phyloP scores from a whole-genome alignment of 2,888 invertebrate species.

The Agrotis puta region DNA sequence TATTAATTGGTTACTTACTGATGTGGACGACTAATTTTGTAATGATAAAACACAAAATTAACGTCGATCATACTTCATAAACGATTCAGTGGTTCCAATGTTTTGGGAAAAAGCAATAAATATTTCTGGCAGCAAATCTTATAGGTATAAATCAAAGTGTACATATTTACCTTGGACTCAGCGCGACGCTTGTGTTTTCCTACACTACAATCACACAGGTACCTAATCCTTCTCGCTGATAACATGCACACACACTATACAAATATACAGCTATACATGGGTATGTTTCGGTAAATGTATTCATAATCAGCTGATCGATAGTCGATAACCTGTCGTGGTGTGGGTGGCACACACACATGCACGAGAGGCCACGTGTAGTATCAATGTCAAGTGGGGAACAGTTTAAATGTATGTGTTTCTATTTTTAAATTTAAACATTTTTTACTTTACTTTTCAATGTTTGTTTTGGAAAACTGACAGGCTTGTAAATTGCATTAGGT shows the following conservation, averaged over 20 bases:
- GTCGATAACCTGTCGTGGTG: slow-evolving; percentile 35
- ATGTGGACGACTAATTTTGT: too few relatives aligned
- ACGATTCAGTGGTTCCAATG: not conserved
- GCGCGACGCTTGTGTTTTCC: slow-evolving; percentile 23
- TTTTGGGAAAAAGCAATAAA: slow-evolving; percentile 1
- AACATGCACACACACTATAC: slow-evolving; percentile 21
- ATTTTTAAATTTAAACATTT: not conserved
- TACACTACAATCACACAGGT: slow-evolving; percentile 42
- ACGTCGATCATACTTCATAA: too few relatives aligned
- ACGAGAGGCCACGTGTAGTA: slow-evolving; percentile 3
- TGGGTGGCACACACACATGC: slow-evolving; percentile 13
- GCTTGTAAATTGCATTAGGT: too few relatives aligned
- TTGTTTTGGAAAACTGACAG: too few relatives aligned
- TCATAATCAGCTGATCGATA: slow-evolving; percentile 59
- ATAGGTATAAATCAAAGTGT: slow-evolving; percentile 14
- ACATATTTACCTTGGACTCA: slow-evolving; percentile 43
- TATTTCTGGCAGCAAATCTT: not conserved
- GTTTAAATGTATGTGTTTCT: slow-evolving; percentile 12
- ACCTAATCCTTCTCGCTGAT: slow-evolving; percentile 45
- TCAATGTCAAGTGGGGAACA: slow-evolving; percentile 46
- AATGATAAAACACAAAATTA: not conserved
- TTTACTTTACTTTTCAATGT: too few relatives aligned
- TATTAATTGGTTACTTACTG: too few relatives aligned
- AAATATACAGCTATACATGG: not conserved
- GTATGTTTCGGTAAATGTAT: slow-evolving; percentile 1